Evolutionary conservation across 2,888 invertebrate species (phyloP).

Genomic region (Neelides folsomi): DNA sequence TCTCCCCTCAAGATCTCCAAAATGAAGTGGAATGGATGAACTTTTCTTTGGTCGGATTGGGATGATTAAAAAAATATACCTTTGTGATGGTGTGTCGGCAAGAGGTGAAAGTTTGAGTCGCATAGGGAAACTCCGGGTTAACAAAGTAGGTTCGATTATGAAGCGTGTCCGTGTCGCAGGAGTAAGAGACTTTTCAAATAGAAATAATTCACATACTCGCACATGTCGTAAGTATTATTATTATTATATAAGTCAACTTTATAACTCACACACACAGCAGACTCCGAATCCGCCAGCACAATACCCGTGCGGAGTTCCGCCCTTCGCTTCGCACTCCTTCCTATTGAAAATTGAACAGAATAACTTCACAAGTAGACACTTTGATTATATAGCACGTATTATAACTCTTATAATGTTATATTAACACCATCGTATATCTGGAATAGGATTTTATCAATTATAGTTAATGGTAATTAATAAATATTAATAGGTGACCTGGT

Average conservation of each 20-base stretch:
- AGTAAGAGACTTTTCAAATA: constrained; percentile 46
- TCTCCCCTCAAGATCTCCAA: too few relatives aligned
- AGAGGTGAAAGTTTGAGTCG: constrained; percentile 12
- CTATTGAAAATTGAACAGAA: constrained; percentile 14
- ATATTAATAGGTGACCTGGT: constrained; percentile 14
- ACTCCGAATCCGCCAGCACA: constrained; percentile 61
- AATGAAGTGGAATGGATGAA: too few relatives aligned
- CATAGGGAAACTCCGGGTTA: constrained; percentile 44
- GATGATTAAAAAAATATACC: constrained; percentile 8
- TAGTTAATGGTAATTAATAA: not conserved
- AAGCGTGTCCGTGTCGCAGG: constrained; percentile 51
- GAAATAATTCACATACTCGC: not conserved
- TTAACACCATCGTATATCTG: too few relatives aligned
- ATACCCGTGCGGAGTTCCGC: constrained; percentile 49
- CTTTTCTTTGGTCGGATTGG: too few relatives aligned
- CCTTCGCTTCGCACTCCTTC: constrained; percentile 48
- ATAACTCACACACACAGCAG: constrained; percentile 59
- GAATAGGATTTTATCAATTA: too few relatives aligned
- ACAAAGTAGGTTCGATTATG: constrained; percentile 57
- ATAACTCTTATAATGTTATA: too few relatives aligned
- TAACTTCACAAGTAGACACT: too few relatives aligned
- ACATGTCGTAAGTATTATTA: not conserved
- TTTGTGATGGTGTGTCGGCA: constrained; percentile 26
- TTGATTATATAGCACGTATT: too few relatives aligned
- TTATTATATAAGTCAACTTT: constrained; percentile 2